Conservation (phyloP, 2,888 invertebrate genomes). For the Eutolmus rufibarbis region DNA sequence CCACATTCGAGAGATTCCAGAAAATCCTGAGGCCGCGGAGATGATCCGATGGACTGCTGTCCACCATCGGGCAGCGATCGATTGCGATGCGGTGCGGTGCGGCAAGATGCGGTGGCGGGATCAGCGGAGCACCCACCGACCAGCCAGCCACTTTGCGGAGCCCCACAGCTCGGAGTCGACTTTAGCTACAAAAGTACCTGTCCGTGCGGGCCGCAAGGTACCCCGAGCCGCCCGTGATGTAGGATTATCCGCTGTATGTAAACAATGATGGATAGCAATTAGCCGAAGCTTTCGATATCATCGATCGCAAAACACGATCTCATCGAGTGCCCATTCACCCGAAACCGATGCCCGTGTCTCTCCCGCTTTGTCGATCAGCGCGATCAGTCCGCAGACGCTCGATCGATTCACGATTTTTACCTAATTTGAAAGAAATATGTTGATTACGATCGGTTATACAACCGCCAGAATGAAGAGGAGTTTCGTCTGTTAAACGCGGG, state of each 20-base stretch:
- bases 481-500: conserved; percentile 24
- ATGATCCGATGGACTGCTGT: conserved; percentile 1
- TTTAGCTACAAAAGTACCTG: background rate
- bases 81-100: too few species aligned
- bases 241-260: conserved; percentile 13
- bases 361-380: background rate
- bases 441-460: conserved; percentile 44
- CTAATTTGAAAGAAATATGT: conserved; percentile 41
- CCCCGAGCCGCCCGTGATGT: background rate
- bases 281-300: conserved; percentile 38
- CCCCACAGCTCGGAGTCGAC: background rate
- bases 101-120: background rate
- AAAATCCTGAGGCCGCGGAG: background rate
- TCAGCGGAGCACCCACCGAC: background rate
- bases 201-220: background rate
- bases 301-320: conserved; percentile 44
- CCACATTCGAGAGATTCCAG: background rate
- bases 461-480: conserved; percentile 29
- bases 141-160: background rate
- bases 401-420: conserved; percentile 41
- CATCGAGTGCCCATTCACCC: conserved; percentile 37
- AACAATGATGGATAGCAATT: conserved; percentile 44
- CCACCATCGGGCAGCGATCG: background rate
- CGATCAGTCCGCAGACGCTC: background rate
- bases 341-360: conserved; percentile 5